Evolutionary conservation across 2,113 vertebrate genomes (phyloP), one percentile per base, ranked within the genome.

Genomic region (Takifugu bimaculatus): DNA sequence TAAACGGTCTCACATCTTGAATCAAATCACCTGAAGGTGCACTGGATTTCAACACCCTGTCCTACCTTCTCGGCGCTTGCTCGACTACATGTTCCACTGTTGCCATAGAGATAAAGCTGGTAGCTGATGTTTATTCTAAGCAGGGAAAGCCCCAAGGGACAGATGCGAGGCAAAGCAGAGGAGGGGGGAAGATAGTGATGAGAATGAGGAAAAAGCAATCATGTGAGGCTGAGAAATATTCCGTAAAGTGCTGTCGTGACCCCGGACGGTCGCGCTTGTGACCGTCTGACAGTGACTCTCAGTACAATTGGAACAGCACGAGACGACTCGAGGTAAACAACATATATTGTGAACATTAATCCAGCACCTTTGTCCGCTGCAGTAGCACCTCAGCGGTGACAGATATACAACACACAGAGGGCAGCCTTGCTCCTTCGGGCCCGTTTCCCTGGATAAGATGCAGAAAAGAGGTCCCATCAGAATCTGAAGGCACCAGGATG

Each of bases 41-140:
- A 53, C 15, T 20, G 48, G n/a, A 20, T 47, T 56, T 32, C 27
- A 55, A 28, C 49, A 45, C 45, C 28, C 11, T 51, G 42, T 57
- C 44, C 61, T 58, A 20, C 57, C 67, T 47, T 5, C 54, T 20
- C 48, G 27, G 5, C 55, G 63, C 55, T 49, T 50, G 60, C n/a
- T 60, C 25, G 25, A 65, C 58, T 3, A 74, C 67, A 78, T 79
- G 70, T 14, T 28, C 68, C 71, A 74, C 59, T 62, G 89, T 91
- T 88, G 87, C 87, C 87, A 90, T 90, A 79, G 89, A 83, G 72
- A 91, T 85, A 72, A 87, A 83, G 63, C 84, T 35, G 66, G 75
- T 50, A 74, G 80, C 72, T 25, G 50, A 77, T 88, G 85, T 88
- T 88, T 89, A 87, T 89, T 89, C 83, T 85, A 69, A 88, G 68